Conservation (phyloP, 1,140 invertebrate species). For the Cyrtorhinus lividipennis region DNA sequence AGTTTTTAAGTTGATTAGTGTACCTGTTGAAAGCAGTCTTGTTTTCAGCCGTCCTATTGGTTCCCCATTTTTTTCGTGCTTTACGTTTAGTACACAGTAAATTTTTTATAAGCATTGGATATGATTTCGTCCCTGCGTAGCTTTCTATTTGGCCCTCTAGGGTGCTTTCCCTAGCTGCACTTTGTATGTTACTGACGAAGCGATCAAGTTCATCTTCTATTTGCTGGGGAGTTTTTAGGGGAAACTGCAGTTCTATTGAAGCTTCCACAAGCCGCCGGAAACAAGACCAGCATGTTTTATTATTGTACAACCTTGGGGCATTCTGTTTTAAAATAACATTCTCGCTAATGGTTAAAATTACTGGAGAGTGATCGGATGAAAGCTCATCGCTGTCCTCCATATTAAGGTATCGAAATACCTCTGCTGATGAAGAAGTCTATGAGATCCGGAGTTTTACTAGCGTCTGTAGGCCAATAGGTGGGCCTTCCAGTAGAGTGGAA, state of each 20-base stretch:
- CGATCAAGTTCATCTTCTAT: neutral
- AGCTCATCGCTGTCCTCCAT: neutral
- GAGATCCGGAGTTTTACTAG: neutral
- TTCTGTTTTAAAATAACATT: neutral
- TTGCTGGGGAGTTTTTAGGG: neutral
- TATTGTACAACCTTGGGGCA: neutral
- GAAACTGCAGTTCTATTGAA: neutral
- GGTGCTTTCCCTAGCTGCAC: conserved; percentile 5
- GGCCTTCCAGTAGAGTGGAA: neutral
- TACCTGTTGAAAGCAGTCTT: no score
- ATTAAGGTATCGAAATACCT: neutral
- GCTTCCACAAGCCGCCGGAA: neutral
- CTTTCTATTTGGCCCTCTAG: no score
- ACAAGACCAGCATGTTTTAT: neutral
- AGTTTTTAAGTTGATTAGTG: no score
- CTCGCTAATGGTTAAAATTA: neutral
- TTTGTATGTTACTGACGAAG: conserved; percentile 23
- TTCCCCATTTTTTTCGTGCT: no score
- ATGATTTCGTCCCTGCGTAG: no score
- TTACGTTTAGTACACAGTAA: no score
- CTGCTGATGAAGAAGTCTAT: neutral
- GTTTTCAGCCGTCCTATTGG: no score
- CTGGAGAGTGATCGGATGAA: neutral
- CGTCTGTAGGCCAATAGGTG: neutral
- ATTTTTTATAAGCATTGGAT: no score